These are phyloP conservation scores for Colletes collaris DNA, from an alignment of 2,888 invertebrate species.

Conservation along the genomic window DNA sequence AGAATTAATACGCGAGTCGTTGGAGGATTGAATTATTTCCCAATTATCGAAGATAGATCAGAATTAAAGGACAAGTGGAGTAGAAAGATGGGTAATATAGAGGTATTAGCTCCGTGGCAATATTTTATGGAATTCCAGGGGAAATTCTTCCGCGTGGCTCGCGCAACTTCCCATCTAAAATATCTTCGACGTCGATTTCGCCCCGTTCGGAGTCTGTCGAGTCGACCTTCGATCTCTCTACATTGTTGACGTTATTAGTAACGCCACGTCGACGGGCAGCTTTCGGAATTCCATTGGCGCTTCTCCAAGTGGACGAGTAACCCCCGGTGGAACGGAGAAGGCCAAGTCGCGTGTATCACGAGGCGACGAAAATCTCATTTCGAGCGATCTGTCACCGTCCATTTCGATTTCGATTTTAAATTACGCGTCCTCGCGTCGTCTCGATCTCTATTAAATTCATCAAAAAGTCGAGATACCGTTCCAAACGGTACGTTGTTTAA, in stretches of 20 bases:
- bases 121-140: slow-evolving; percentile 1
- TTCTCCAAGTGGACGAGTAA: slow-evolving; percentile 66
- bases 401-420: too few relatives aligned
- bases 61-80: too few relatives aligned
- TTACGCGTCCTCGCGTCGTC: too few relatives aligned
- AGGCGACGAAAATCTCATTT: slow-evolving; percentile 43
- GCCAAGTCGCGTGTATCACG: slow-evolving; percentile 15
- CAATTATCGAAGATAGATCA: too few relatives aligned
- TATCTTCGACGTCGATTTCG: slow-evolving; percentile 1
- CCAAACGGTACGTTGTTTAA: not conserved
- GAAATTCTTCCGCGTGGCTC: slow-evolving; percentile 18
- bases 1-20: too few relatives aligned
- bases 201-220: not conserved
- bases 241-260: slow-evolving; percentile 59
- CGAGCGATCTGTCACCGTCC: slow-evolving; percentile 27
- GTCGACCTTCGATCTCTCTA: slow-evolving; percentile 44
- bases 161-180: not conserved
- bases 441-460: too few relatives aligned
- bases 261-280: slow-evolving; percentile 22
- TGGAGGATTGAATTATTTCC: too few relatives aligned
- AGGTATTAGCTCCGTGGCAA: not conserved
- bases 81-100: not conserved
- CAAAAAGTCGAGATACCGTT: too few relatives aligned
- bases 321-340: slow-evolving; percentile 57
- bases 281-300: slow-evolving; percentile 70